Evolutionary conservation across 64 coral and sea anemone genomes (phyloP).

Genomic region (Actinia equina): DNA sequence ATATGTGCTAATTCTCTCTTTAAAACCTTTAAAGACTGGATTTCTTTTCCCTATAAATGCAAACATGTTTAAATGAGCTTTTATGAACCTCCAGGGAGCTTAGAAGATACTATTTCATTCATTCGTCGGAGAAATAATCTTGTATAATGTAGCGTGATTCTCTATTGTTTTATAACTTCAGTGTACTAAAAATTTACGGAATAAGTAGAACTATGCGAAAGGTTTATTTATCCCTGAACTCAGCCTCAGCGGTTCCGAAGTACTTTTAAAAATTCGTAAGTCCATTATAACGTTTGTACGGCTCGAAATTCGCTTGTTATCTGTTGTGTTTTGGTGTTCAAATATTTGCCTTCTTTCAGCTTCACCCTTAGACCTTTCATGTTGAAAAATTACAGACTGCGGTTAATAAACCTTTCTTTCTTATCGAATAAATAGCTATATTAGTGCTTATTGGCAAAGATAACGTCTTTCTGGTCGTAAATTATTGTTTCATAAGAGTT

Average conservation of each 20-base stretch:
- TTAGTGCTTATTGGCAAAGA: not conserved
- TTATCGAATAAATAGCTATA: not conserved
- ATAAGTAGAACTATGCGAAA: not conserved
- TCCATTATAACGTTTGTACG: not conserved
- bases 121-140: not conserved
- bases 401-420: not conserved
- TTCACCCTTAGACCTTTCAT: not conserved
- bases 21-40: not conserved
- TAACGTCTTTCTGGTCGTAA: not conserved
- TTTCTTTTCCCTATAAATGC: not conserved
- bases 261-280: not conserved
- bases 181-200: not conserved
- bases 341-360: not conserved
- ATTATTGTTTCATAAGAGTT: not conserved
- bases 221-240: not conserved
- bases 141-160: slow-evolving; percentile 5
- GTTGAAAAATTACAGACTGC: not conserved
- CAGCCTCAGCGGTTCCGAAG: not conserved
- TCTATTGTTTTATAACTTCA: not conserved
- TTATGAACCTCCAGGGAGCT: not conserved
- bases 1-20: slow-evolving; percentile 5
- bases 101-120: not conserved
- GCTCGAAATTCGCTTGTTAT: not conserved
- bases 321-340: not conserved
- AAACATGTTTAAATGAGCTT: not conserved